These are phyloP conservation scores for Scaptomyza graminum DNA, from an alignment of 1,140 invertebrate genomes.

Conservation along the genomic window DNA sequence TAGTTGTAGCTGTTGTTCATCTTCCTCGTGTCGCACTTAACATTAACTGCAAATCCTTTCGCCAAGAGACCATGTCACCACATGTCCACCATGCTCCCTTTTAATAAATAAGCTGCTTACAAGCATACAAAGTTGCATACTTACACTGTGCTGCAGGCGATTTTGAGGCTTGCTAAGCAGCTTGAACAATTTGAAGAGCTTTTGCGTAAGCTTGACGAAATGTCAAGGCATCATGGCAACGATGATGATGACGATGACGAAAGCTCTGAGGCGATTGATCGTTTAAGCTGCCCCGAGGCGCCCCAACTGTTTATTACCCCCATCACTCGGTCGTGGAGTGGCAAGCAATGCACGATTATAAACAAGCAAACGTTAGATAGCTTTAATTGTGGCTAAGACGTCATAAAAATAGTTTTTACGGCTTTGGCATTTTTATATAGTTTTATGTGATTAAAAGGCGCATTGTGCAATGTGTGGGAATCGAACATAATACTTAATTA, in stretches of 20 bases:
- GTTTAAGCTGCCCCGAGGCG: constrained; percentile 10
- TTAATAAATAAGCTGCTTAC: constrained; percentile 39
- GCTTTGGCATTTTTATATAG: constrained; percentile 50
- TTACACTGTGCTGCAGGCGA: constrained; percentile 30
- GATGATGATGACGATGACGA: constrained; percentile 8
- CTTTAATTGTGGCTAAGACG: constrained; percentile 56
- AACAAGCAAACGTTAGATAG: constrained; percentile 12
- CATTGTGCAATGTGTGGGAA: constrained; percentile 59
- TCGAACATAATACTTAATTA: constrained; percentile 25
- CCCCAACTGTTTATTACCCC: constrained; percentile 55
- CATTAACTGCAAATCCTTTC: constrained; percentile 43
- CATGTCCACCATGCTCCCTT: constrained; percentile 26
- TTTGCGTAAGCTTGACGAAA: constrained; percentile 37
- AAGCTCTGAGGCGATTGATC: constrained; percentile 31
- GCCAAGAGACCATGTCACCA: constrained; percentile 25
- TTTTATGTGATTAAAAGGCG: constrained; percentile 13
- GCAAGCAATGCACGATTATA: constrained; percentile 58
- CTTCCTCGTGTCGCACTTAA: no score
- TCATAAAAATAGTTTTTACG: constrained; percentile 60
- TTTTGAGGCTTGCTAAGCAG: background rate
- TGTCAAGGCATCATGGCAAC: constrained; percentile 31
- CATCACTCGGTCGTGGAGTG: constrained; percentile 72
- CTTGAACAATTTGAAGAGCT: constrained; percentile 13
- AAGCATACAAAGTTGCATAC: background rate
- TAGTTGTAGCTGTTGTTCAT: constrained; percentile 27